A percentile compares a stretch with the other conserved stretches of the same genome.
Evolutionary conservation across 1,140 invertebrate species (phyloP).

Genomic region (Capitella teleta): DNA sequence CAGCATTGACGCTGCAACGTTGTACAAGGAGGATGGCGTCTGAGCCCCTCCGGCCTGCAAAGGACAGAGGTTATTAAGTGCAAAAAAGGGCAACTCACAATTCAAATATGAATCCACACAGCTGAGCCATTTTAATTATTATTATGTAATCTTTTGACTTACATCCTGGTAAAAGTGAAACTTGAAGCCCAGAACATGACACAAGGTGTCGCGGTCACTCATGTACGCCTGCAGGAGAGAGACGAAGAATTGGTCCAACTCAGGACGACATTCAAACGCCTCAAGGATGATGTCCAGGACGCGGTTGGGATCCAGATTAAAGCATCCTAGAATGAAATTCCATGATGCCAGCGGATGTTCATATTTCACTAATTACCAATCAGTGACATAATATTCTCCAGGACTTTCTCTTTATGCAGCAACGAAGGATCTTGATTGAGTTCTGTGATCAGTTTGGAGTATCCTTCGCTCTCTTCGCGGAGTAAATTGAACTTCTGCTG

Average conservation of each 20-base stretch:
- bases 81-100: too few species aligned
- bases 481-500: conserved; percentile 98
- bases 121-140: too few species aligned
- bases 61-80: too few species aligned
- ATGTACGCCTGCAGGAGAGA: conserved; percentile 49
- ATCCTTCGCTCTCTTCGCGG: conserved; percentile 97
- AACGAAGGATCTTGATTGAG: conserved; percentile 38
- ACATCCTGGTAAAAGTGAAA: conserved; percentile 67
- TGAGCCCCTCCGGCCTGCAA: conserved; percentile 41
- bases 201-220: conserved; percentile 53
- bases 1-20: conserved; percentile 76
- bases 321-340: conserved; percentile 80
- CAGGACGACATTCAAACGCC: conserved; percentile 80
- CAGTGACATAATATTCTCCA: conserved; percentile 13
- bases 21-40: conserved; percentile 73
- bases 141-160: too few species aligned
- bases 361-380: too few species aligned
- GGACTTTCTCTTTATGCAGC: neutral
- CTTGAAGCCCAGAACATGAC: conserved; percentile 91
- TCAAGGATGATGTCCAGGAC: conserved; percentile 93
- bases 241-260: conserved; percentile 37
- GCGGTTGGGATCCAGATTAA: conserved; percentile 96
- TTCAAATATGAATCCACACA: too few species aligned
- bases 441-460: conserved; percentile 93
- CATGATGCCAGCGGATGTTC: too few species aligned